Conservation (phyloP, 2,113 vertebrate species). For the Otocyon megalotis region DNA sequence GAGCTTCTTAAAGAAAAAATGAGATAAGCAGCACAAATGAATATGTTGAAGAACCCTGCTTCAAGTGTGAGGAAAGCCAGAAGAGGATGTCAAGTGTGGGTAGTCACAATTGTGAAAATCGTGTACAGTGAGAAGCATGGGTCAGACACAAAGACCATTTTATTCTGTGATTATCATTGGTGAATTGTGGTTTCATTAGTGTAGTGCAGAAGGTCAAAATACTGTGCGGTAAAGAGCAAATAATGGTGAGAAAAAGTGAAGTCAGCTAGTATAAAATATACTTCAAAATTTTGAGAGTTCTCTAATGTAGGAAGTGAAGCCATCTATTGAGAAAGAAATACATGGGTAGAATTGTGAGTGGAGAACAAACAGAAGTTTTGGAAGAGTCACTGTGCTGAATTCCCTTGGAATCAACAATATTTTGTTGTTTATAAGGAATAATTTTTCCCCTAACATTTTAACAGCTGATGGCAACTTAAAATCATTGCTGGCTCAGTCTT, state of each 20-base stretch:
- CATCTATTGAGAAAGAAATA: not conserved
- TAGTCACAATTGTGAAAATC: conserved; percentile 63
- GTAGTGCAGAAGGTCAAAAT: conserved; percentile 14
- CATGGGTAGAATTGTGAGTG: not conserved
- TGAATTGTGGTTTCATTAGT: conserved; percentile 40
- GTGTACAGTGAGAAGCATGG: not conserved
- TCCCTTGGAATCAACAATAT: not conserved
- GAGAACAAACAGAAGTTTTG: not conserved
- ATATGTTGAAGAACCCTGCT: not conserved
- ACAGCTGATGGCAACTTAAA: conserved; percentile 23
- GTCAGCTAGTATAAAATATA: not conserved
- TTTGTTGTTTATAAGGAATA: conserved; percentile 11
- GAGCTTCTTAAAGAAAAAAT: conserved; percentile 45
- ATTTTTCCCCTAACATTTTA: not conserved
- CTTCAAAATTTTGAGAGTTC: not conserved
- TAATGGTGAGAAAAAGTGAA: not conserved
- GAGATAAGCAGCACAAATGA: conserved; percentile 10
- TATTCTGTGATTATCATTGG: conserved; percentile 24
- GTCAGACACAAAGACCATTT: conserved; percentile 22
- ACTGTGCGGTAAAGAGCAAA: not conserved
- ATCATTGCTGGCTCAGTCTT: not conserved
- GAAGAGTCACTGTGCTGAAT: not conserved
- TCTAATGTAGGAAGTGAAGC: not conserved
- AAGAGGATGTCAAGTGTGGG: conserved; percentile 59
- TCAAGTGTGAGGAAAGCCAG: conserved; percentile 17